phyloP scores from a whole-genome alignment of 2,797 vertebrate genomes.

The Mastacembelus armatus region DNA sequence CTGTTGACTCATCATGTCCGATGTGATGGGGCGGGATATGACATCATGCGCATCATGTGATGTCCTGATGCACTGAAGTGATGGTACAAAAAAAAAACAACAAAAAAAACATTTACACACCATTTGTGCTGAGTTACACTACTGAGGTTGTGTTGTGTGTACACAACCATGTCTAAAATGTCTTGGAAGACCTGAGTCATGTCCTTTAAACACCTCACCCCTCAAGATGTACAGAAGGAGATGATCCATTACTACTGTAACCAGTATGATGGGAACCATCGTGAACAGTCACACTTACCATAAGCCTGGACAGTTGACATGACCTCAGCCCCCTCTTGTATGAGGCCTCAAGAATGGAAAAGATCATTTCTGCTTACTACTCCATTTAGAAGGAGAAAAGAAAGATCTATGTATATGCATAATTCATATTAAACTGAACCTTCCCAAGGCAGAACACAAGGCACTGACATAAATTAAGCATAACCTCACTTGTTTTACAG shows the following conservation, averaged over 20 bases:
- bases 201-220: conserved; percentile 29
- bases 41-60: not conserved
- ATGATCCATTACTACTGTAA: conserved; percentile 74
- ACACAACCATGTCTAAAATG: conserved; percentile 1
- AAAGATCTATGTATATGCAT: conserved; percentile 45
- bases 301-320: conserved; percentile 74
- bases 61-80: not conserved
- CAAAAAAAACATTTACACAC: not conserved
- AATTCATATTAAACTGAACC: conserved; percentile 35
- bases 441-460: conserved; percentile 25
- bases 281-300: conserved; percentile 74
- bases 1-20: not conserved
- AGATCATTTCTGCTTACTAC: conserved; percentile 30
- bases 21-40: not conserved
- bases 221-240: conserved; percentile 40
- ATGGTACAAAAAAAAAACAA: not conserved
- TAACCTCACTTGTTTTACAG: conserved; percentile 52
- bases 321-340: conserved; percentile 66
- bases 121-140: not conserved
- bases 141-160: not conserved
- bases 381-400: conserved; percentile 19
- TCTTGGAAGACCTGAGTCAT: conserved; percentile 43
- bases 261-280: conserved; percentile 69
- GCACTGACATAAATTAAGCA: conserved; percentile 46
- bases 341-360: conserved; percentile 15